Base-by-base conservation (phyloP, 1,140 invertebrate species). In the Stenopsyche tienmushanensis region DNA sequence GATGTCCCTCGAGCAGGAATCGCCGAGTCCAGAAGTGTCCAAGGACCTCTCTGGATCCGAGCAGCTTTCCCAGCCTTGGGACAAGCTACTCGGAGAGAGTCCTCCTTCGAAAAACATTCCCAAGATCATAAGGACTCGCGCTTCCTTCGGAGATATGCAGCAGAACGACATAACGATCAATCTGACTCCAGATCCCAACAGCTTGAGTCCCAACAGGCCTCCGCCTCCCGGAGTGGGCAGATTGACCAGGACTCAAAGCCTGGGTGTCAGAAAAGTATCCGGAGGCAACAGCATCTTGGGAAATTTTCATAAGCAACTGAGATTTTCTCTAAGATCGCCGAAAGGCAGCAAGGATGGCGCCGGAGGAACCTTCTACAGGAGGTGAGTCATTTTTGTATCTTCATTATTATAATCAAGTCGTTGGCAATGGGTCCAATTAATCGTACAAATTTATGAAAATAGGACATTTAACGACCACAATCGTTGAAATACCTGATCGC, bases 291-390 rank as follows among this genome's bases (percentile, higher is more conserved):
- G 78, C 49, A 74, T 84, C 20, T 73, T 84, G 49, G 78, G 76
- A 52, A 77, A 80, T 39, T 80, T 84, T 71, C 80, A 83, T 42
- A 76, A 76, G 67, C 82, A 83, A 60, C 73, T 85, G 49, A 76
- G 83, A 55, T 77, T 80, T 47, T 85, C 83, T 8, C 78, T 85
- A 21, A 76, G 78, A 47, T 78, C 77, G 8, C 78, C 80, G 39
- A 78, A 77, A 52, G 77, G 78, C 71, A 77, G 77, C 60, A 79
- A 77, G 41, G 59, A 69, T 47, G 47, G 65, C 20, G 34, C 45
- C 3, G 67, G 67, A 21, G 68, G 68, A 60, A 60, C 68, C 7
- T 29, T 70, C 10, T 67, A 63, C 20, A 70, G 69, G 69, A 7
- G n/a, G n/a, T 70, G 47, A 69, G 62, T 25, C 21, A 10, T 24